Conservation (phyloP, 2,113 vertebrate species). For the Dipodomys stephensi region DNA sequence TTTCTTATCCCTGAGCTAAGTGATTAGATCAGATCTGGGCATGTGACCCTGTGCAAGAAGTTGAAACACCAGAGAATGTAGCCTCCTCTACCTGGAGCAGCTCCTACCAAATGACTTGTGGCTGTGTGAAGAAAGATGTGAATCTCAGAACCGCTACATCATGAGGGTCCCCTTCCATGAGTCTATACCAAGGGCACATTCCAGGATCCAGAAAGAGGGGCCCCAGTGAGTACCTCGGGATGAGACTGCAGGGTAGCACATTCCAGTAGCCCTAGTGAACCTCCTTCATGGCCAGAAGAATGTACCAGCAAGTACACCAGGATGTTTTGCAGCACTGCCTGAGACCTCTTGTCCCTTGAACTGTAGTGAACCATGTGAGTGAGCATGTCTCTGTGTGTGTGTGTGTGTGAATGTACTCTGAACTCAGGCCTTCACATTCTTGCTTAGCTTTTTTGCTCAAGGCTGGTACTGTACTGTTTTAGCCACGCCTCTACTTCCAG, state of each 20-base stretch:
- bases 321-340: neutral
- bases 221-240: neutral
- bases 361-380: neutral
- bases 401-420: too few species aligned
- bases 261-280: neutral
- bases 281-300: constrained; percentile 6
- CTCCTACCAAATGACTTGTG: neutral
- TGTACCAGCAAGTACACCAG: neutral
- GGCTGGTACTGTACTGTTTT: too few species aligned
- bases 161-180: neutral
- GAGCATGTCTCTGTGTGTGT: neutral
- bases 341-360: neutral
- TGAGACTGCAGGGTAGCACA: neutral
- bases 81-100: neutral
- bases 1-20: neutral
- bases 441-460: too few species aligned
- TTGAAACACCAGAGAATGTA: neutral
- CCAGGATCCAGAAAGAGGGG: neutral
- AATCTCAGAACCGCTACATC: neutral
- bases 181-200: neutral
- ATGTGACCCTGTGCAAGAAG: neutral
- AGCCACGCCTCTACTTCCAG: too few species aligned
- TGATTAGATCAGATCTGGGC: neutral
- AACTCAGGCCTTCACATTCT: too few species aligned
- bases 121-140: neutral